These are phyloP conservation scores for Melipona quadrifasciata DNA, from an alignment of 1,140 invertebrate genomes.

Conservation along the genomic window DNA sequence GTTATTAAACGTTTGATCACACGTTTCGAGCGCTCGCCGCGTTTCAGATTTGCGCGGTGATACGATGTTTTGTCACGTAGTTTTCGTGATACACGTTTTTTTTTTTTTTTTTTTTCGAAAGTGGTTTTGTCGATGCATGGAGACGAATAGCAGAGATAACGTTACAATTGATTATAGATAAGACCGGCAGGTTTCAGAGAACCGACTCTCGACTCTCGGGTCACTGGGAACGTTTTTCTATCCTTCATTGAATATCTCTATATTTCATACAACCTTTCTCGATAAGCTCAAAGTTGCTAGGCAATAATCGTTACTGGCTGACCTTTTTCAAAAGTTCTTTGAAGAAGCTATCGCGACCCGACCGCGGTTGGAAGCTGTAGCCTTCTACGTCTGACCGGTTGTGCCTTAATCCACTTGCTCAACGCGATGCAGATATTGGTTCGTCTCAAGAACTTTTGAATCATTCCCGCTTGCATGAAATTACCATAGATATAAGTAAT, in stretches of 20 bases:
- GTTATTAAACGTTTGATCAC: neutral
- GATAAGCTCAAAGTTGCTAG: conserved; percentile 61
- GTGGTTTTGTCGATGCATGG: neutral
- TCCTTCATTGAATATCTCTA: conserved; percentile 73
- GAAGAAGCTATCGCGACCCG: conserved; percentile 64
- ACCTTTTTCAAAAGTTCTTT: conserved; percentile 70
- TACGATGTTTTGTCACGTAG: neutral
- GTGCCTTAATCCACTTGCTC: conserved; percentile 9
- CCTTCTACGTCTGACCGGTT: neutral
- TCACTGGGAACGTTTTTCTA: conserved; percentile 66
- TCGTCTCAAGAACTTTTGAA: no score
- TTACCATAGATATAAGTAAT: neutral
- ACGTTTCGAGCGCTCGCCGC: neutral
- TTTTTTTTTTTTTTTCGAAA: no score
- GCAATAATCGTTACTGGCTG: conserved; percentile 74
- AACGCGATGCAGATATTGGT: no score
- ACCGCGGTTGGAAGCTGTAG: neutral
- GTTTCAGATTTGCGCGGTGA: no score
- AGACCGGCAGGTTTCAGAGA: conserved; percentile 25
- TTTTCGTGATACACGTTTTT: neutral
- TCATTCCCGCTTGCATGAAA: no score
- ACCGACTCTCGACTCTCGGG: conserved; percentile 58
- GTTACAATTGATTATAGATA: conserved; percentile 70
- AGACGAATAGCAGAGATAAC: conserved; percentile 45
- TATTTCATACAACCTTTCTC: conserved; percentile 59